A percentile compares a stretch with the other conserved stretches of the same genome.
Conservation (phyloP, 2,797 vertebrate genomes). For the Tadarida brasiliensis region DNA sequence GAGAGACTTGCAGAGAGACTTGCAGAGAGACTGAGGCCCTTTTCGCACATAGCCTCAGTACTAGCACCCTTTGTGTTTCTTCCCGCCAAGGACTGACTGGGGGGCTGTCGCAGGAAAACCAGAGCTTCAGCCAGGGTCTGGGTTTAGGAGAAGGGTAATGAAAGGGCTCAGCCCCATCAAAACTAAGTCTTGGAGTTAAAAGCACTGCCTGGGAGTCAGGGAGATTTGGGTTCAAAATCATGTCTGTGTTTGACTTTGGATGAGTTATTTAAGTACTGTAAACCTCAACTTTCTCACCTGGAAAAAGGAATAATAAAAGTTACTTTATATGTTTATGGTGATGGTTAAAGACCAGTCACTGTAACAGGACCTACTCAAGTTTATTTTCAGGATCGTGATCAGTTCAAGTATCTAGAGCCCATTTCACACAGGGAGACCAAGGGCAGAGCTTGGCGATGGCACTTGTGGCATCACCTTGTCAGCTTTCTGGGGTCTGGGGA, state of each 20-base stretch:
- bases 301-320: slow-evolving; percentile 27
- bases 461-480: neutral
- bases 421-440: neutral
- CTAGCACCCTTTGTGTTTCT: neutral
- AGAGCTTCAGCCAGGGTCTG: neutral
- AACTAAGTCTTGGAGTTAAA: neutral
- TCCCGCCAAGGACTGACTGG: neutral
- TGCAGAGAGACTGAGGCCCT: neutral
- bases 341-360: neutral
- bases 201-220: neutral
- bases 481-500: neutral
- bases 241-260: neutral
- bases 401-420: neutral
- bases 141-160: neutral
- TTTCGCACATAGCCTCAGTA: neutral
- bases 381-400: neutral
- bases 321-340: neutral
- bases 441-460: neutral
- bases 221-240: neutral
- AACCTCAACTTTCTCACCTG: slow-evolving; percentile 28
- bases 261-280: neutral
- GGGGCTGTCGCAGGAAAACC: neutral
- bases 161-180: neutral
- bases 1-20: neutral
- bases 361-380: neutral